Conservation (phyloP, 2,888 invertebrate species). For the Leptura quadrifasciata region DNA sequence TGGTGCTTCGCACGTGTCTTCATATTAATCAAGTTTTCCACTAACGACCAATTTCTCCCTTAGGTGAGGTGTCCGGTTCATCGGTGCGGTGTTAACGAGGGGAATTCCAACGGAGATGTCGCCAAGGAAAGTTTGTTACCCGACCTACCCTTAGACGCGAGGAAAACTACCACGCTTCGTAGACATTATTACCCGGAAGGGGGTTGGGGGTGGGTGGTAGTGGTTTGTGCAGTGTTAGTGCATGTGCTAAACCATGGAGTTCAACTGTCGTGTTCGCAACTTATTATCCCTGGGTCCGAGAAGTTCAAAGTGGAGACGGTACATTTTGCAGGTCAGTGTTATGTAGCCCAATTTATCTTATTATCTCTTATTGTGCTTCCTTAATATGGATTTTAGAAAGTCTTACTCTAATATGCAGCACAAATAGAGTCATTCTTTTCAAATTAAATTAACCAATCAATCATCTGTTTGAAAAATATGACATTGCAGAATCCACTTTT, state of each 20-base stretch:
- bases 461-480: too few relatives aligned
- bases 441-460: too few relatives aligned
- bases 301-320: constrained; percentile 79
- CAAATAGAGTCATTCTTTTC: too few relatives aligned
- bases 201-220: constrained; percentile 91
- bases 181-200: constrained; percentile 91
- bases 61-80: constrained; percentile 62
- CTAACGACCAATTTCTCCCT: constrained; percentile 14
- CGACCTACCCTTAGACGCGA: constrained; percentile 70
- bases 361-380: neutral
- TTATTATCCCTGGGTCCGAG: constrained; percentile 77
- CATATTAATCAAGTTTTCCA: neutral
- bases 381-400: neutral
- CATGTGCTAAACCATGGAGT: constrained; percentile 85
- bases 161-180: constrained; percentile 74
- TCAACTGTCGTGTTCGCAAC: constrained; percentile 80
- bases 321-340: constrained; percentile 80
- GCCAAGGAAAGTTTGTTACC: constrained; percentile 56
- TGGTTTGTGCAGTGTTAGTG: constrained; percentile 83
- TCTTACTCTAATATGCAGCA: neutral
- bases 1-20: neutral
- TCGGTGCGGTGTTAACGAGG: constrained; percentile 48
- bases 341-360: neutral
- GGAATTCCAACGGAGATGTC: constrained; percentile 44
- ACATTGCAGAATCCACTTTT: too few relatives aligned